A percentile compares a stretch with the other conserved stretches of the same genome.
phyloP scores from a whole-genome alignment of 2,888 invertebrate species.

The Fragum whitleyi region DNA sequence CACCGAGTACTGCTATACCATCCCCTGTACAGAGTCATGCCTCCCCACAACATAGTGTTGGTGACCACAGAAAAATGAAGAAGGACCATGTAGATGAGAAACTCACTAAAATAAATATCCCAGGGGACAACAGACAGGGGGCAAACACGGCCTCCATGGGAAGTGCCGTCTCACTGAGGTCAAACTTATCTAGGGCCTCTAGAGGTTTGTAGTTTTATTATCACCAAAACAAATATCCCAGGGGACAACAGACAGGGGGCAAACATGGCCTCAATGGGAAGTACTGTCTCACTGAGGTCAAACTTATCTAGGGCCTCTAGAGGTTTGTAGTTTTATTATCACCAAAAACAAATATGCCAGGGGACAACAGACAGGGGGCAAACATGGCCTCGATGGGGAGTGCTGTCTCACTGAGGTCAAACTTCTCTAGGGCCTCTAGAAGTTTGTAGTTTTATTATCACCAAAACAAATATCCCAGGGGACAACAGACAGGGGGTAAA shows the following conservation, averaged over 20 bases:
- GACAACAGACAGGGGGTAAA: not conserved
- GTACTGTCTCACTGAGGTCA: slow-evolving; percentile 70
- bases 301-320: slow-evolving; percentile 58
- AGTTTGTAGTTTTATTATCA: slow-evolving; percentile 37
- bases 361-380: not conserved
- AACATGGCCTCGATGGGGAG: slow-evolving; percentile 63
- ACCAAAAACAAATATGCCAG: no score
- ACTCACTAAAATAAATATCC: slow-evolving; percentile 35
- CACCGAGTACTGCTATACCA: not conserved
- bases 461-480: slow-evolving; percentile 9
- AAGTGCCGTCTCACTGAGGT: slow-evolving; percentile 70
- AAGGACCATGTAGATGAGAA: slow-evolving; percentile 66
- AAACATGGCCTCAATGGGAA: slow-evolving; percentile 59
- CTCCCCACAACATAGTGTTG: slow-evolving; percentile 39
- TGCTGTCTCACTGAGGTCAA: slow-evolving; percentile 69
- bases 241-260: not conserved
- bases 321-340: slow-evolving; percentile 34
- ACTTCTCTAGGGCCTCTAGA: slow-evolving; percentile 56
- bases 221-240: slow-evolving; percentile 31
- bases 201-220: slow-evolving; percentile 37
- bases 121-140: not conserved
- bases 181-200: slow-evolving; percentile 59
- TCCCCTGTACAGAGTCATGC: slow-evolving; percentile 26
- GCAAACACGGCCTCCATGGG: slow-evolving; percentile 54
- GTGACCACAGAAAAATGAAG: slow-evolving; percentile 51